Conservation (phyloP, 1,140 invertebrate genomes). For the Acromyrmex echinatior region DNA sequence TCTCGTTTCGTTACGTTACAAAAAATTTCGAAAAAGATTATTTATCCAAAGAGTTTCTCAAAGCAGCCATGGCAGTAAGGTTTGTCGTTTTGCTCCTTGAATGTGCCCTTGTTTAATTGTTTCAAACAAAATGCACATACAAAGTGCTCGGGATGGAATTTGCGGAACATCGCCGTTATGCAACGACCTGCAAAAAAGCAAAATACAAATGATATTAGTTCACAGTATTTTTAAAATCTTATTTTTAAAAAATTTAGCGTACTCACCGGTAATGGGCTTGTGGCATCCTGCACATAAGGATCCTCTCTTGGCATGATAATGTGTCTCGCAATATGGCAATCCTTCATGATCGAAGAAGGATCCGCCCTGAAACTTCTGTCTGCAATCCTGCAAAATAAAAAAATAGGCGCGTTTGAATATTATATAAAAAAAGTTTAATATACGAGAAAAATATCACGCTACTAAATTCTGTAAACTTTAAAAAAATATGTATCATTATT, state of each 20-base stretch:
- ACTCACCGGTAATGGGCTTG: slow-evolving; percentile 96
- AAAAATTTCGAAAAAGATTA: slow-evolving; percentile 34
- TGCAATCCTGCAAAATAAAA: slow-evolving; percentile 92
- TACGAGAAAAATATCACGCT: neutral
- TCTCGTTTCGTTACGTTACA: slow-evolving; percentile 65
- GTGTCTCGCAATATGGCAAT: slow-evolving; percentile 98
- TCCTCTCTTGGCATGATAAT: slow-evolving; percentile 98
- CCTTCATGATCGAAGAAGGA: slow-evolving; percentile 99
- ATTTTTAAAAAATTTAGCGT: neutral
- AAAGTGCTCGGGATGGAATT: slow-evolving; percentile 99
- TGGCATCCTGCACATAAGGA: slow-evolving; percentile 99
- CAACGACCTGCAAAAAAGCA: slow-evolving; percentile 92
- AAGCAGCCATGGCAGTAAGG: slow-evolving; percentile 99
- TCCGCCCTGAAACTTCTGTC: slow-evolving; percentile 96
- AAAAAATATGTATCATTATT: neutral
- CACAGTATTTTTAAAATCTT: neutral
- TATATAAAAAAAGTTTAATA: neutral
- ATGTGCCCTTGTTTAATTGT: slow-evolving; percentile 99
- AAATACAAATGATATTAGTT: slow-evolving; percentile 31
- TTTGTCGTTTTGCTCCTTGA: slow-evolving; percentile 99
- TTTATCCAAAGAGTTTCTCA: slow-evolving; percentile 97
- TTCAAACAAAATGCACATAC: slow-evolving; percentile 99
- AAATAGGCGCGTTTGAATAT: neutral
- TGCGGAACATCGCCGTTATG: slow-evolving; percentile 99
- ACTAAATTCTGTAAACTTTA: neutral